Evolutionary conservation across 2,113 vertebrate species (phyloP).

Genomic region (Tautogolabrus adspersus): DNA sequence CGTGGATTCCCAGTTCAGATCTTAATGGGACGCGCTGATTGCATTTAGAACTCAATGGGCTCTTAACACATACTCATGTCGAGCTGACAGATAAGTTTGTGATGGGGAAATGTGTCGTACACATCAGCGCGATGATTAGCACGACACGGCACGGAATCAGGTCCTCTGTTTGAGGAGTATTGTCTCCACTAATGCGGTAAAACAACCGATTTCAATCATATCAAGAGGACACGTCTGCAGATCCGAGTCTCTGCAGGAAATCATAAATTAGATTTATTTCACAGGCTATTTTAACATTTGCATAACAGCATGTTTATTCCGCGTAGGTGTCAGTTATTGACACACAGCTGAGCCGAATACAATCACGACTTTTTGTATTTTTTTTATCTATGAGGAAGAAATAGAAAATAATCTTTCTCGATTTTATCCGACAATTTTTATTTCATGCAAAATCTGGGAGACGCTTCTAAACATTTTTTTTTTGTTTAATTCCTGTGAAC

Average conservation of each 20-base stretch:
- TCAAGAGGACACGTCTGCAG: neutral
- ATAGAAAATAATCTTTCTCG: too few species aligned
- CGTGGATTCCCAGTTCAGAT: slow-evolving; percentile 66
- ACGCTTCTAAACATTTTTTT: too few species aligned
- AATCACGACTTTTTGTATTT: too few species aligned
- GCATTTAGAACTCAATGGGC: slow-evolving; percentile 54
- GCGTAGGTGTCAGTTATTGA: neutral
- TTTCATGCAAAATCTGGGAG: too few species aligned
- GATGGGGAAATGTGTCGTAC: slow-evolving; percentile 34
- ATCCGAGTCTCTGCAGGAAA: neutral
- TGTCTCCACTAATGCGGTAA: slow-evolving; percentile 23
- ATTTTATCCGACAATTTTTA: too few species aligned
- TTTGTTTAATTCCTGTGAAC: too few species aligned
- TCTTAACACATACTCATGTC: slow-evolving; percentile 46
- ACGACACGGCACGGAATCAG: neutral
- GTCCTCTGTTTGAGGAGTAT: neutral
- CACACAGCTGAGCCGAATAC: neutral
- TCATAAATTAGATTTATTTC: neutral
- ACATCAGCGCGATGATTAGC: slow-evolving; percentile 43
- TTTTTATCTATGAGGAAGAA: too few species aligned
- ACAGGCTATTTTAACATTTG: neutral
- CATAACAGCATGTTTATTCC: neutral
- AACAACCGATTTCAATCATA: slow-evolving; percentile 18
- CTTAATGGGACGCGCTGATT: slow-evolving; percentile 68
- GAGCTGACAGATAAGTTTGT: slow-evolving; percentile 40